A percentile compares a stretch with the other conserved stretches of the same genome.
These are phyloP conservation scores for Pollenia labialis DNA, from an alignment of 2,888 invertebrate genomes.

Conservation along the genomic window DNA sequence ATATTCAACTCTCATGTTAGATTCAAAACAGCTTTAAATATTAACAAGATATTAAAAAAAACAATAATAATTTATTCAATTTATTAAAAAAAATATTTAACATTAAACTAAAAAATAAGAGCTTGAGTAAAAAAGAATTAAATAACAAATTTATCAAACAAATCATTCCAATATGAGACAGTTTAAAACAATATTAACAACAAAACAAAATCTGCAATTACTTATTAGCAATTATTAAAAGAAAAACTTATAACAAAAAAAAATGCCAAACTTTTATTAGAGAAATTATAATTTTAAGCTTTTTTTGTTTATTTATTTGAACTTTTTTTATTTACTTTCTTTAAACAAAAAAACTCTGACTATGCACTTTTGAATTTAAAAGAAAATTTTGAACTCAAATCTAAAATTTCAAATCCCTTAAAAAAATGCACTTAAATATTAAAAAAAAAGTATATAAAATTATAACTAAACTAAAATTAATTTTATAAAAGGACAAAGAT, in stretches of 20 bases:
- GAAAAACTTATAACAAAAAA: conserved; percentile 36
- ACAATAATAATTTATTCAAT: conserved; percentile 62
- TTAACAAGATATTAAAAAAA: conserved; percentile 33
- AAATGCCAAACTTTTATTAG: conserved; percentile 62
- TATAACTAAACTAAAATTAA: conserved; percentile 32
- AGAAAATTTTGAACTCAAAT: neutral
- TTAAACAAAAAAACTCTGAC: conserved; percentile 44
- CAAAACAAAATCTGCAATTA: conserved; percentile 42
- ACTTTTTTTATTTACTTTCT: conserved; percentile 40
- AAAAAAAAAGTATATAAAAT: conserved; percentile 34
- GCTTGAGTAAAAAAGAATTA: conserved; percentile 57
- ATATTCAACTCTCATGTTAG: conserved; percentile 64
- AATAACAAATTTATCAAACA: conserved; percentile 45
- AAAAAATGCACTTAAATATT: conserved; percentile 31
- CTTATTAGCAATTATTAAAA: conserved; percentile 63
- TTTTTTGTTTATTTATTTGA: conserved; percentile 31
- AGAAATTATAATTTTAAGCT: conserved; percentile 52
- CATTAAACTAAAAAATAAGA: conserved; percentile 55
- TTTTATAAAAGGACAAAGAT: conserved; percentile 36
- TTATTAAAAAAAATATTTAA: conserved; percentile 39
- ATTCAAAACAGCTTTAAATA: conserved; percentile 71
- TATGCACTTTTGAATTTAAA: conserved; percentile 60
- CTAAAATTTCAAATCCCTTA: conserved; percentile 3
- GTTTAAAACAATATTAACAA: conserved; percentile 45
- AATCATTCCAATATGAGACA: conserved; percentile 68